phyloP scores from a whole-genome alignment of 2,888 invertebrate genomes.

The Sepioteuthis lessoniana region DNA sequence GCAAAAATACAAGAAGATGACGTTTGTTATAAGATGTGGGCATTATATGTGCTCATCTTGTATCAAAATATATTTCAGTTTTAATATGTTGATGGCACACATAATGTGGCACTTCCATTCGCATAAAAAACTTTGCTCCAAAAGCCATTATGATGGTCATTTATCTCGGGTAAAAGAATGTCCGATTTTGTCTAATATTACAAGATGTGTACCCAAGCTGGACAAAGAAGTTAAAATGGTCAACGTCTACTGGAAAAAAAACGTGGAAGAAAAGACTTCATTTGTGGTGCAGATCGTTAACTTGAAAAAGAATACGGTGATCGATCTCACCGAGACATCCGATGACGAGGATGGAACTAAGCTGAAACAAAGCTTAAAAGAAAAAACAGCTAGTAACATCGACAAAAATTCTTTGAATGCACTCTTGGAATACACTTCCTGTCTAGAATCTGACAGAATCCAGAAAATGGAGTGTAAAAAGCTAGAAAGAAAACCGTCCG shows the following conservation, averaged over 20 bases:
- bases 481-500: background rate
- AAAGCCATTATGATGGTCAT: background rate
- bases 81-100: background rate
- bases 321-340: background rate
- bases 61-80: background rate
- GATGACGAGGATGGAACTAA: background rate
- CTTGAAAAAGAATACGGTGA: background rate
- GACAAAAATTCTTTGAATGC: background rate
- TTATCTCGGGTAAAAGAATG: background rate
- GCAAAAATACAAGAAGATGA: background rate
- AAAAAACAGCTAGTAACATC: background rate
- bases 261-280: background rate
- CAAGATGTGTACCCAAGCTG: background rate
- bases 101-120: constrained; percentile 38
- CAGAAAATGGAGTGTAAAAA: background rate
- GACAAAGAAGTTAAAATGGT: background rate
- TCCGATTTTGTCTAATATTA: background rate
- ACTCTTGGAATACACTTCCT: accelerated
- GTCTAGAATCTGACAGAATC: background rate
- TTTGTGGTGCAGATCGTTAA: background rate
- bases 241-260: background rate
- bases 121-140: background rate
- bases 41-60: background rate
- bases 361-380: background rate
- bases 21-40: background rate